phyloP scores from a whole-genome alignment of 2,797 vertebrate species.

The Acanthornis magna region DNA sequence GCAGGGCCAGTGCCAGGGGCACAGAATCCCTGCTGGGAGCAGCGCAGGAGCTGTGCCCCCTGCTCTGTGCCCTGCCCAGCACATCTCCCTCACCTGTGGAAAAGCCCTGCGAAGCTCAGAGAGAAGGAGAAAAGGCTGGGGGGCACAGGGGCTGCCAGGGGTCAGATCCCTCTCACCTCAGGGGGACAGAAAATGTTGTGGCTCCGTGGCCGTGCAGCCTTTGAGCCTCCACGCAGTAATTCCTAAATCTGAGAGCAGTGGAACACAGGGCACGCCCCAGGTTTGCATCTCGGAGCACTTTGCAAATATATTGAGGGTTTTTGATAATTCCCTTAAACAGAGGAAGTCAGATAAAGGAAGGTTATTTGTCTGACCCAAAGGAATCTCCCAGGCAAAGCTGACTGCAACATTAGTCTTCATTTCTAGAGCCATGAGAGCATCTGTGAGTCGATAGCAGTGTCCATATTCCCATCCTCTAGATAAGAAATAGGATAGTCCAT shows the following conservation, averaged over 20 bases:
- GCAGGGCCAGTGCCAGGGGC: neutral
- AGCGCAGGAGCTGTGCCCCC: neutral
- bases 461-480: neutral
- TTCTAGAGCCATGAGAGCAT: neutral
- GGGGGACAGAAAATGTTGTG: neutral
- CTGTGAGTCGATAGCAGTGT: neutral
- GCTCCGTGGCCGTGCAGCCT: neutral
- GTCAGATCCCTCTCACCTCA: neutral
- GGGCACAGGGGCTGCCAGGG: neutral
- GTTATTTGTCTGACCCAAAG: neutral
- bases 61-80: neutral
- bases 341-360: neutral
- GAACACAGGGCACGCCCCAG: rapidly evolving
- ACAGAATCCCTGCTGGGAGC: neutral
- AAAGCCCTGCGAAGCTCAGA: neutral
- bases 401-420: neutral
- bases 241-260: neutral
- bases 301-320: neutral
- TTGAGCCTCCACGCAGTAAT: neutral
- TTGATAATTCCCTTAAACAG: neutral
- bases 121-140: neutral
- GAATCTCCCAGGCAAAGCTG: neutral
- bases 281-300: rapidly evolving
- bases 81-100: neutral
- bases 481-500: neutral